Base-by-base conservation (phyloP, 2,113 vertebrate genomes). In the Mohoua ochrocephala region DNA sequence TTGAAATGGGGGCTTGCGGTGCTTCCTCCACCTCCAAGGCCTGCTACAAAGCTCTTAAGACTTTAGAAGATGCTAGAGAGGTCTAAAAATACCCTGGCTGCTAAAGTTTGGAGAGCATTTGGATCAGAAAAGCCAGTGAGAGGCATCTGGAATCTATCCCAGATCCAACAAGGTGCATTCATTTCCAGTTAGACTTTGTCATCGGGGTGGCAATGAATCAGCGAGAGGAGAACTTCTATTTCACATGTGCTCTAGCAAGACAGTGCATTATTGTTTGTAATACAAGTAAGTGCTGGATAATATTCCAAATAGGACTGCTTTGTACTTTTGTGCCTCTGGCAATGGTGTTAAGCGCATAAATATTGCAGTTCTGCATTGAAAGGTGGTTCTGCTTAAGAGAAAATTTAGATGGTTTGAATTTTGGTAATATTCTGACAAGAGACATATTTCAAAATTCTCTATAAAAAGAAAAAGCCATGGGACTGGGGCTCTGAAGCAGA, bases 381-480 rank as follows among this genome's bases (percentile, higher is more conserved):
- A 92, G 33, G 23, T 56, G 68, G 56, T 83, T 86, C 57, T 75
- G 41, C 67, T 85, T 60, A 68, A 49, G 24, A 73, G 49, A 68
- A 68, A 71, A 82, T 87, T 67, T 64, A 37, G 37, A 53, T 80
- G 28, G 60, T 47, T 93, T 49, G 30, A 54, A 75, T 91, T 81
- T 54, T 81, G 64, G 15, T 92, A 52, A 68, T 86, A 41, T n/a
- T 84, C 64, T 82, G 84, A 78, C 1, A 7, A 37, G 59, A 81
- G 52, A 52, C 12, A 15, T 70, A 65, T 75, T 91, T 92, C 64
- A 6, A 78, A 93, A 84, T 84, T 80, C 21, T 75, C 77, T 92
- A 71, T 95, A 78, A 95, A 96, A 96, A 87, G 68, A 86, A 93
- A 93, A 92, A 92, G 52, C 49, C 69, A 81, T 49, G 61, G 52